Evolutionary conservation across 2,797 vertebrate species (phyloP), one percentile per base, ranked within the genome.

Genomic region (Mus minutoides): DNA sequence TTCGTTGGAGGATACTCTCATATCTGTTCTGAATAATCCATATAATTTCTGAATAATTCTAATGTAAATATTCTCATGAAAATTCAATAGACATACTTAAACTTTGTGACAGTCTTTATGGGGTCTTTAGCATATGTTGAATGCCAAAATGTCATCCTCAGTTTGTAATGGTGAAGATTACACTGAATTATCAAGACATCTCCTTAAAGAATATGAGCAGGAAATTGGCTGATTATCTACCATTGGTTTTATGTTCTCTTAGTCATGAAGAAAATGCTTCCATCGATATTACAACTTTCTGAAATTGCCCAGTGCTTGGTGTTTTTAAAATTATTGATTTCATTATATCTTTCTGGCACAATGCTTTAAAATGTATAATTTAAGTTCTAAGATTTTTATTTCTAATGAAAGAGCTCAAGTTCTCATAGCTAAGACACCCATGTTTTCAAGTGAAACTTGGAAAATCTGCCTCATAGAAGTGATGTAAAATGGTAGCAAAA

Each of bases 161-260:
- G 43, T 37, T 49, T 34, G 76, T 49, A 49, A 11, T 78, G n/a
- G 14, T 77, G 22, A 88, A 4, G 6, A 1, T 92, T n/a, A 12
- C 4, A 93, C 56, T 88, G 29, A 89, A 60, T 9, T 85, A 94
- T 79, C 40, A 92, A 60, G 52, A 14, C 46, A n/a, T 91, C 37
- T 54, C 40, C 49, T 82, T 78, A 86, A 13, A 76, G 13, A 88
- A 89, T 54, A 69, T 67, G 3, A 24, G n/a, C 82, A 77, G 73
- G 24, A 92, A 82, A 24, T 83, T 71, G 75, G 6, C 26, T 78
- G 26, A 22, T 75, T 46, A 11, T 3, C 24, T 24, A 76, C 0
- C 6, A 21, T 94, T 90, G 62, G 96, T 56, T 83, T 73, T 80
- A 87, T 86, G 40, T 89, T 64, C n/a, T 88, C 43, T 77, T 22